Conservation (phyloP, 1,140 invertebrate genomes). For the Parapsyche elsis region DNA sequence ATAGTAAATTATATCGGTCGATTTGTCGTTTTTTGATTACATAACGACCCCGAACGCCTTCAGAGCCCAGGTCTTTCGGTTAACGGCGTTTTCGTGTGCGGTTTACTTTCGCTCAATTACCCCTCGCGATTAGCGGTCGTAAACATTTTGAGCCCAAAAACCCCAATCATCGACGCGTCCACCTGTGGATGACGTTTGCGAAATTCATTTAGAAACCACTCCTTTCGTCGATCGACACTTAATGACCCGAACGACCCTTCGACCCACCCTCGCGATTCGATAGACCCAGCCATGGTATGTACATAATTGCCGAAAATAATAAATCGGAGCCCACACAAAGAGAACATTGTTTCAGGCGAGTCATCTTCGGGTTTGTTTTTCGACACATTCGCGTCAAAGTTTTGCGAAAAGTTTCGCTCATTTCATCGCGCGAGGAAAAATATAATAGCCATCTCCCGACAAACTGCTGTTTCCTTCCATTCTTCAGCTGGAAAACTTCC, state of each 20-base stretch:
- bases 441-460: slow-evolving; percentile 43
- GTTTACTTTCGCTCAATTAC: slow-evolving; percentile 21
- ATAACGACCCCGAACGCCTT: too few species aligned
- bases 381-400: slow-evolving; percentile 6
- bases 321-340: background rate
- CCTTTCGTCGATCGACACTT: background rate
- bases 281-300: background rate
- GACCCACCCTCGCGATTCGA: background rate
- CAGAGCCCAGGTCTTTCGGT: too few species aligned
- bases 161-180: background rate
- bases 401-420: background rate
- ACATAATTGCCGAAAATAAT: background rate
- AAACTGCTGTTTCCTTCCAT: slow-evolving; percentile 43
- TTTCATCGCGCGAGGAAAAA: slow-evolving; percentile 38
- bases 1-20: too few species aligned
- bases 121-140: slow-evolving; percentile 7
- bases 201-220: background rate
- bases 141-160: background rate
- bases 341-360: background rate
- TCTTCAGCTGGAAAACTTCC: slow-evolving; percentile 39
- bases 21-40: too few species aligned
- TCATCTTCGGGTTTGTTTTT: background rate
- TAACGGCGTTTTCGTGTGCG: too few species aligned
- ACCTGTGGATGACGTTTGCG: slow-evolving; percentile 12
- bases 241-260: background rate